Evolutionary conservation across 2,888 invertebrate genomes (phyloP).

Genomic region (Augiades crinisus): DNA sequence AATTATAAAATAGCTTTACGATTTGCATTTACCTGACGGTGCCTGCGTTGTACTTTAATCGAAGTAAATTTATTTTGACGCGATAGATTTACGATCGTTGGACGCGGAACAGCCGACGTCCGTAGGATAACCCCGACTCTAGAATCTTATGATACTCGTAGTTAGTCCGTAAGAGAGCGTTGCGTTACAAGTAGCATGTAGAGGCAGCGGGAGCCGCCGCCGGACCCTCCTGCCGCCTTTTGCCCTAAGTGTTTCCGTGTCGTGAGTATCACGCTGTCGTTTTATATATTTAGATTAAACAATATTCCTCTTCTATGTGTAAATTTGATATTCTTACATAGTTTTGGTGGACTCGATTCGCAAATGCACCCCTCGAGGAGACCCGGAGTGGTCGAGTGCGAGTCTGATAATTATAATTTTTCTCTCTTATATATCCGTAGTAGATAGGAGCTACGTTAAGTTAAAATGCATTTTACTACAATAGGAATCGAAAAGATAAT

Average conservation of each 20-base stretch:
- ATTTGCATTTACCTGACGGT: constrained; percentile 29
- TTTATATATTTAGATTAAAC: constrained; percentile 12
- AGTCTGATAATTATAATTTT: constrained; percentile 1
- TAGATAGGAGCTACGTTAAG: constrained; percentile 9
- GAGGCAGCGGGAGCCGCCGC: not conserved
- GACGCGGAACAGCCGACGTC: constrained; percentile 8
- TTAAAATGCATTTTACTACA: constrained; percentile 1
- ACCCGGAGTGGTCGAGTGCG: not conserved
- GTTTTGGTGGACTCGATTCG: not conserved
- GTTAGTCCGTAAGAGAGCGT: constrained; percentile 25
- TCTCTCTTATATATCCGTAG: constrained; percentile 2
- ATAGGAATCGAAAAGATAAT: not conserved
- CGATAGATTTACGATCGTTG: not conserved
- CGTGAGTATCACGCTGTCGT: constrained; percentile 12
- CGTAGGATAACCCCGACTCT: constrained; percentile 11
- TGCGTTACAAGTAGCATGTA: constrained; percentile 25
- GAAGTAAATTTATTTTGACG: constrained; percentile 18
- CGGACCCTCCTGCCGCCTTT: not conserved
- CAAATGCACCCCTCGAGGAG: not conserved
- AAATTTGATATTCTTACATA: constrained; percentile 8
- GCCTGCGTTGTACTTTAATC: constrained; percentile 24
- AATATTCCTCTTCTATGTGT: constrained; percentile 12
- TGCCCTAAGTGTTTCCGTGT: constrained; percentile 5
- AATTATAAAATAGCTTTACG: constrained; percentile 17
- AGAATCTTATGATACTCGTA: constrained; percentile 21